phyloP scores from a whole-genome alignment of 2,113 vertebrate genomes.

The Alces alces region DNA sequence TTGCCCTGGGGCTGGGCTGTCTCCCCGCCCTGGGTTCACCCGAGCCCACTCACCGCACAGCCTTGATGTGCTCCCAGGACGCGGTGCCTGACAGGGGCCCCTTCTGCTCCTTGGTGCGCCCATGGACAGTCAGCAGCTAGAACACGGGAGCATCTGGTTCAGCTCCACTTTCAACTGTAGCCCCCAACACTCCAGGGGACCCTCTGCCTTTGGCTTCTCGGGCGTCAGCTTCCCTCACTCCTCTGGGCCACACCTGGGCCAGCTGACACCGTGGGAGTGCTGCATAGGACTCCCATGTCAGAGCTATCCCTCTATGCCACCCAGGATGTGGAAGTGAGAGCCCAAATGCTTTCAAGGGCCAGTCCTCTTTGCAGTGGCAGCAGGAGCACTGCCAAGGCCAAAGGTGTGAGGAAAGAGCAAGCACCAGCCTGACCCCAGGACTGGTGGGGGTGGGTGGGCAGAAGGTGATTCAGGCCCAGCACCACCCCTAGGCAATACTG shows the following conservation, averaged over 20 bases:
- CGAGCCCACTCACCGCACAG: conserved; percentile 86
- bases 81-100: conserved; percentile 91
- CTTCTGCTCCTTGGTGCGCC: conserved; percentile 97
- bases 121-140: conserved; percentile 94
- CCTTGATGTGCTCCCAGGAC: conserved; percentile 95
- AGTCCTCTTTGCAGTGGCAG: not conserved
- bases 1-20: rapidly evolving
- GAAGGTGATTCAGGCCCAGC: not conserved
- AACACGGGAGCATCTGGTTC: conserved; percentile 15
- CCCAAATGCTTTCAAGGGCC: not conserved
- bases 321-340: not conserved
- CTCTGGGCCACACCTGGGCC: not conserved
- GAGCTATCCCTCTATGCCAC: not conserved
- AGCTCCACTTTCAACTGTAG: not conserved
- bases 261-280: not conserved
- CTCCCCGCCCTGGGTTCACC: not conserved
- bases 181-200: not conserved
- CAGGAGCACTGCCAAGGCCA: not conserved
- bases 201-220: not conserved
- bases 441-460: not conserved
- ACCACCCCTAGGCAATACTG: not conserved
- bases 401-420: not conserved
- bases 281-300: not conserved
- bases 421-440: not conserved
- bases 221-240: not conserved